A percentile compares a stretch with the other conserved stretches of the same genome.
phyloP scores from a whole-genome alignment of 2,888 invertebrate species.

The Ethmia dodecea region DNA sequence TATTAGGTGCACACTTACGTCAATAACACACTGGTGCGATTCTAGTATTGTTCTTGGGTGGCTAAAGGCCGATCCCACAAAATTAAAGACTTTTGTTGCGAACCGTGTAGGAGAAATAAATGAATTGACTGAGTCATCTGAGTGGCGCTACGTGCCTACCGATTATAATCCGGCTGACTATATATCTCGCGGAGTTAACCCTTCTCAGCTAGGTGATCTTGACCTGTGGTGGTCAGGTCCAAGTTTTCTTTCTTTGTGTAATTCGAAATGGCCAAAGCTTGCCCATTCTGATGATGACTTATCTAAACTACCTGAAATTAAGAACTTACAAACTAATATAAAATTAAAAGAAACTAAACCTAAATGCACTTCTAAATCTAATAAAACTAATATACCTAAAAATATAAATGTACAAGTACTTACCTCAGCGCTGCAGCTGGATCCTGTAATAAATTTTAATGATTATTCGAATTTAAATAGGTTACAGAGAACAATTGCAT shows the following conservation, averaged over 20 bases:
- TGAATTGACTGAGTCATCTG: conserved; percentile 8
- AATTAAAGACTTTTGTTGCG: conserved; percentile 16
- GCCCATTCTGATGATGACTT: background rate
- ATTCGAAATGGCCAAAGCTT: conserved; percentile 16
- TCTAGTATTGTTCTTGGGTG: conserved; percentile 18
- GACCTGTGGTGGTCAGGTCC: conserved; percentile 20
- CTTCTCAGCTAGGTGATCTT: background rate
- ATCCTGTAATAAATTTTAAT: too few species aligned
- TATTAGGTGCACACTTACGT: background rate
- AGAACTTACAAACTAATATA: too few species aligned
- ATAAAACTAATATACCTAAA: too few species aligned
- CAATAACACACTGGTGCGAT: conserved; percentile 14
- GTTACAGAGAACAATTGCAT: too few species aligned
- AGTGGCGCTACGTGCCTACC: conserved; percentile 8
- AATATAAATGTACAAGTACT: too few species aligned
- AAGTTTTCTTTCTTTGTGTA: conserved; percentile 12
- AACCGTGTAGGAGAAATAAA: conserved; percentile 16
- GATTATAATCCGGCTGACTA: conserved; percentile 5
- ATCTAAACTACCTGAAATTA: conserved; percentile 16
- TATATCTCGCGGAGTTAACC: conserved; percentile 18
- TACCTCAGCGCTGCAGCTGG: too few species aligned
- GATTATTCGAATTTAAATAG: too few species aligned
- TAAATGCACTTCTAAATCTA: too few species aligned
- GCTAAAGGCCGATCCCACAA: conserved; percentile 5
- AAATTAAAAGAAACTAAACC: too few species aligned